Evolutionary conservation across 2,797 vertebrate species (phyloP).

Genomic region (Epinephelus malabaricus): DNA sequence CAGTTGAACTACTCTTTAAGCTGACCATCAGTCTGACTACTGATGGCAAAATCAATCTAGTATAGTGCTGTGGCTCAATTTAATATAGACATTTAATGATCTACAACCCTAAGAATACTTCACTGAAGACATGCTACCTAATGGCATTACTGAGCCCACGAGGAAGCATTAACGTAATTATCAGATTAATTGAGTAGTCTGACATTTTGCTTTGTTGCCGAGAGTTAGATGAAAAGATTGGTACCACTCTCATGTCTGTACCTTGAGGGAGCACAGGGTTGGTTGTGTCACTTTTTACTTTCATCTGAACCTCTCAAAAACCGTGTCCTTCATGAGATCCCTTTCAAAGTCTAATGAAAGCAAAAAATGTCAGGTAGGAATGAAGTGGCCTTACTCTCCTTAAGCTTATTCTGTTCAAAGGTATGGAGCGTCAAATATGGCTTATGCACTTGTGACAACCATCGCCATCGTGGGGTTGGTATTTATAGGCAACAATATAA

Average conservation of each 20-base stretch:
- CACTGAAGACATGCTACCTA: background rate
- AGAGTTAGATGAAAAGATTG: background rate
- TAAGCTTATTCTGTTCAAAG: no score
- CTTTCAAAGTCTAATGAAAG: no score
- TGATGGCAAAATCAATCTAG: slow-evolving; percentile 50
- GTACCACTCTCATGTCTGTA: background rate
- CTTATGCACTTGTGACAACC: no score
- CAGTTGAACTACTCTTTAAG: slow-evolving; percentile 31
- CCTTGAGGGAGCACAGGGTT: no score
- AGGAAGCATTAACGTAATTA: background rate
- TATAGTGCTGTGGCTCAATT: slow-evolving; percentile 23
- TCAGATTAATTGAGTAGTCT: background rate
- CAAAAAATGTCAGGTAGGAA: no score
- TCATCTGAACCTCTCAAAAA: no score
- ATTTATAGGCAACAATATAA: no score
- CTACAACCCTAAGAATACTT: background rate
- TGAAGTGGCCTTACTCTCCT: no score
- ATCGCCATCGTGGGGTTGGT: no score
- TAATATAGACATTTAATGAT: slow-evolving; percentile 29
- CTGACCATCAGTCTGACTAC: slow-evolving; percentile 24
- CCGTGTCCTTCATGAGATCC: no score
- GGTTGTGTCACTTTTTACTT: no score
- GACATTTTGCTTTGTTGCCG: background rate
- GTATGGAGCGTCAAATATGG: no score
- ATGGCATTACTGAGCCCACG: background rate